These are phyloP conservation scores for Scophthalmus maximus DNA, from an alignment of 2,113 vertebrate genomes.

Conservation along the genomic window DNA sequence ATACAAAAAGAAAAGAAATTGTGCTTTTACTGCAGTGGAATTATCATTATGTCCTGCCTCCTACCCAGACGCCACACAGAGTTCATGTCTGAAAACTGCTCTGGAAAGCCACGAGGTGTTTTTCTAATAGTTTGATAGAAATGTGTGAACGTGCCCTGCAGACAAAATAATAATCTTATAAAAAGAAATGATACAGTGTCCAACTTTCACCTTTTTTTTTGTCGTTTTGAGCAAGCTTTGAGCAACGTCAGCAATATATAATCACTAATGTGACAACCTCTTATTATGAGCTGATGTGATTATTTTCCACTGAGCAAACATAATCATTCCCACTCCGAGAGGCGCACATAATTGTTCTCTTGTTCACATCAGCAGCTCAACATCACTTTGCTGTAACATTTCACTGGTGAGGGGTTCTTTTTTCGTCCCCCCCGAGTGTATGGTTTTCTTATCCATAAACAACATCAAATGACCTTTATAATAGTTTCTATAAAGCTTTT, in stretches of 20 bases:
- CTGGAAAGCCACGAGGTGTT: not conserved
- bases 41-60: too few relatives aligned
- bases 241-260: slow-evolving; percentile 66
- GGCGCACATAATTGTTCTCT: slow-evolving; percentile 55
- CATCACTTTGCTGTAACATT: slow-evolving; percentile 6
- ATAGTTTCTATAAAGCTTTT: slow-evolving; percentile 42
- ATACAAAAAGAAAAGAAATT: too few relatives aligned
- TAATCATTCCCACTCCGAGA: slow-evolving; percentile 47
- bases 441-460: slow-evolving; percentile 1
- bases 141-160: not conserved
- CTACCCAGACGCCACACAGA: too few relatives aligned
- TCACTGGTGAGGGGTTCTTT: slow-evolving; percentile 18
- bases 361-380: slow-evolving; percentile 44
- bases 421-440: too few relatives aligned
- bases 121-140: slow-evolving; percentile 9
- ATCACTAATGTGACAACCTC: slow-evolving; percentile 74
- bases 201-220: too few relatives aligned
- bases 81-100: too few relatives aligned
- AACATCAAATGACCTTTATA: slow-evolving; percentile 6
- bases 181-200: too few relatives aligned
- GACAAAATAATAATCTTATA: too few relatives aligned
- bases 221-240: slow-evolving; percentile 52
- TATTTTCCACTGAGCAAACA: slow-evolving; percentile 74
- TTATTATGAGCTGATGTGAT: slow-evolving; percentile 75
- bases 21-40: too few relatives aligned